Evolutionary conservation across 2,113 vertebrate species (phyloP), one percentile per base, ranked within the genome.

Genomic region (Plestiodon gilberti): DNA sequence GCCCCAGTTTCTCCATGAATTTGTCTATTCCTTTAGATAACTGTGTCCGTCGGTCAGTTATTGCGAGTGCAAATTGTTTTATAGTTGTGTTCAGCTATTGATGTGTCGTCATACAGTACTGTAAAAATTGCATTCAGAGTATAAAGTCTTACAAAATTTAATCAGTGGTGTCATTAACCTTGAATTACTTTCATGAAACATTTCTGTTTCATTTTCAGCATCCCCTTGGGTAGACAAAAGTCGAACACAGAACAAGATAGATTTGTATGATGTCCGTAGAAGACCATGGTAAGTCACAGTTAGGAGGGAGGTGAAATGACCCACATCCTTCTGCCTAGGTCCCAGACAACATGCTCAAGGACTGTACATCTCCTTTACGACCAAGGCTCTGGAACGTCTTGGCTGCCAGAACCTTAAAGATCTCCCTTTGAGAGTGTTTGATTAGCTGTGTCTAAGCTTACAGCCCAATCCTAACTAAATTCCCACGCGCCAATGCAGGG

Each of bases 191-290:
- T 48, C 59, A 38, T 18, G 1, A 22, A 38, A 18, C 57, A 3
- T 88, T 69, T 83, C 7, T 67, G 85, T 23, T 35, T 85, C 6
- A 13, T 89, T 92, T 92, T 78, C 86, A 99, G 99, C 99, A 76
- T 99, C 98, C 73, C 98, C 98, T 0, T 99, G 99, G 99, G 98
- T 99, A 93, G 98, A 99, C 93, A 97, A 98, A 78, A 98, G 98
- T 48, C 97, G 98, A 93, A 98, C 97, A 8, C 98, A 98, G 69
- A 99, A 98, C 93, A 99, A 99, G 95, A 99, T 99, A 67, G 99
- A 99, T 87, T 96, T 99, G 23, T 99, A 99, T 35, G 99, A 99
- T 75, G 99, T 99, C 77, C 98, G 99, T 74, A 97, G 99, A 94
- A 97, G 99, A 94, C 99, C 99, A 67, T 99, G 99, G 99, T 99